Percentiles rank a stretch among this genome's conserved stretches.
These are phyloP conservation scores for Zeuzera pyrina DNA, from an alignment of 2,888 invertebrate genomes.

Conservation along the genomic window DNA sequence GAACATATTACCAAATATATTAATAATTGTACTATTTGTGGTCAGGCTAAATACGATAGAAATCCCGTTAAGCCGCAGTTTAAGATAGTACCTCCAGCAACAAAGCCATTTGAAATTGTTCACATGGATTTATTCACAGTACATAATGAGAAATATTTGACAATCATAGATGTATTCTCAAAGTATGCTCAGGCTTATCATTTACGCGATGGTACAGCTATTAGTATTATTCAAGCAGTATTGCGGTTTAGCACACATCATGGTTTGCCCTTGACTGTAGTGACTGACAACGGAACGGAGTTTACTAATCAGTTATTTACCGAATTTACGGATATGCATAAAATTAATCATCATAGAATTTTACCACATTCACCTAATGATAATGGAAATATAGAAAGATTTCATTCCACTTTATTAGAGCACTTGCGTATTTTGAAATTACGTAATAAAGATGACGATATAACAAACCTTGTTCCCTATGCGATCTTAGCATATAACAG, in stretches of 20 bases:
- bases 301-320: slow-evolving; percentile 1
- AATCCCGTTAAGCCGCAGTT: slow-evolving; percentile 15
- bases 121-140: slow-evolving; percentile 5
- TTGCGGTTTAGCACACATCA: slow-evolving; percentile 1
- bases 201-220: neutral
- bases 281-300: slow-evolving; percentile 3
- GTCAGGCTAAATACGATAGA: slow-evolving; percentile 15
- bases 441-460: slow-evolving; percentile 8
- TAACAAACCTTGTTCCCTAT: slow-evolving; percentile 11
- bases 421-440: slow-evolving; percentile 14
- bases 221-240: slow-evolving; percentile 1
- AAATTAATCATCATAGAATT: slow-evolving; percentile 6
- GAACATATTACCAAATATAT: slow-evolving; percentile 10
- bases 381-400: slow-evolving; percentile 16
- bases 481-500: slow-evolving; percentile 12
- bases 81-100: slow-evolving; percentile 4
- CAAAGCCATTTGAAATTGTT: slow-evolving; percentile 5
- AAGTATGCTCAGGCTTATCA: slow-evolving; percentile 5
- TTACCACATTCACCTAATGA: slow-evolving; percentile 15
- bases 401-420: slow-evolving; percentile 16
- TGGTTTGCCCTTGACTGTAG: neutral
- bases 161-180: slow-evolving; percentile 8
- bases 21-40: slow-evolving; percentile 12
- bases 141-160: slow-evolving; percentile 8
- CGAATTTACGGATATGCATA: slow-evolving; percentile 5